Conservation (phyloP, 1,140 invertebrate genomes). For the Euglossa dilemma region DNA sequence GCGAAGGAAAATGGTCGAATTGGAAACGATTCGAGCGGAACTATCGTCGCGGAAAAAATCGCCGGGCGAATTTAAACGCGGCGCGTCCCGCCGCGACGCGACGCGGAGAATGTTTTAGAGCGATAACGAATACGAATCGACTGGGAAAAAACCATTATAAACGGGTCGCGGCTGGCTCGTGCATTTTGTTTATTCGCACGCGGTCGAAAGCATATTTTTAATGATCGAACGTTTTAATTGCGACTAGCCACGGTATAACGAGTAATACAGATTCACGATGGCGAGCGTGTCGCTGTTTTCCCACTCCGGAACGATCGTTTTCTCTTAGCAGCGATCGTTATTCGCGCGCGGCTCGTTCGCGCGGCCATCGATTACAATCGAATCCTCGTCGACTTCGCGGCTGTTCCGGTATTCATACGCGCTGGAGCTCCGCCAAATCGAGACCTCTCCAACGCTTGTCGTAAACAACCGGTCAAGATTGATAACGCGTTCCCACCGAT, state of each 20-base stretch:
- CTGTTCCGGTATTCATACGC: conserved; percentile 51
- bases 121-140: conserved; percentile 46
- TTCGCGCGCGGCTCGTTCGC: not conserved
- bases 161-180: not conserved
- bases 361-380: conserved; percentile 55
- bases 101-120: conserved; percentile 12
- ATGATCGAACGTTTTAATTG: conserved; percentile 41
- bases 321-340: not conserved
- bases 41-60: not conserved
- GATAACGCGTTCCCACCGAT: conserved; percentile 52
- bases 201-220: conserved; percentile 18
- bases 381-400: conserved; percentile 50
- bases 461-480: conserved; percentile 63
- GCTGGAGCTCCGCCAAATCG: conserved; percentile 61
- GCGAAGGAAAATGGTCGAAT: no score
- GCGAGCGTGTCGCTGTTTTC: not conserved
- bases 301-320: not conserved
- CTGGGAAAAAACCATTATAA: conserved; percentile 19
- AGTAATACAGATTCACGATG: not conserved
- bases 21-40: no score
- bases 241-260: conserved; percentile 18
- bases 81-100: not conserved
- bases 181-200: conserved; percentile 4
- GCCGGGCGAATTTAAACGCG: not conserved
- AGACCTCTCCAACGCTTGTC: conserved; percentile 47